Evolutionary conservation across 2,888 invertebrate species (phyloP), one percentile per base, ranked within the genome.

Genomic region (Encarsia formosa): DNA sequence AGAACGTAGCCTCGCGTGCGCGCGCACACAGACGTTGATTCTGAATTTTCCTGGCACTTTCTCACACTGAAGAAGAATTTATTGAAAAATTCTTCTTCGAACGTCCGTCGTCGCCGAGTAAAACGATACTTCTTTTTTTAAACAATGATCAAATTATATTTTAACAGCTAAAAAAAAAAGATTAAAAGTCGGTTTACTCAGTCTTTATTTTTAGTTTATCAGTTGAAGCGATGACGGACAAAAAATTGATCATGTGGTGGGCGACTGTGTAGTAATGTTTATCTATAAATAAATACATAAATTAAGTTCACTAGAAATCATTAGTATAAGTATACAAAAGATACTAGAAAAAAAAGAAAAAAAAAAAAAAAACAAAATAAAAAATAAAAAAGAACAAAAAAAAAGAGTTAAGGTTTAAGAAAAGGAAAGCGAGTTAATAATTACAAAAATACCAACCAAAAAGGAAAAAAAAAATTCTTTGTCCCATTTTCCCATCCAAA

Each of bases 41-140:
- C 54, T 44, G 15, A 52, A 42, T 48, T 47, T 56, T 54, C 49
- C 54, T 52, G 43, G 53, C 26, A 56, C 52, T 52, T 51, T 58
- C 53, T 49, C 49, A 16, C 49, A 51, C 47, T 26, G 26, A 1
- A 6, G 18, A 47, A 48, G 43, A 35, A 29, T 40, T 40, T 32
- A n/a, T 38, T n/a, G 18, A 50, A 15, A 26, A n/a, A n/a, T 39
- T 43, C 22, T 29, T 15, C 35, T 26, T 39, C n/a, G n/a, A n/a
- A n/a, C n/a, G n/a, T n/a, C n/a, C n/a, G n/a, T n/a, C n/a, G n/a
- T n/a, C n/a, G n/a, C n/a, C n/a, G n/a, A n/a, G n/a, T n/a, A n/a
- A n/a, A n/a, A n/a, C n/a, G n/a, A n/a, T n/a, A n/a, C n/a, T n/a
- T n/a, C n/a, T n/a, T n/a, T n/a, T n/a, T n/a, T n/a, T n/a, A n/a